A percentile compares a stretch with the other conserved stretches of the same genome.
phyloP scores from a whole-genome alignment of 2,797 vertebrate genomes.

The Diglossa cyanea region DNA sequence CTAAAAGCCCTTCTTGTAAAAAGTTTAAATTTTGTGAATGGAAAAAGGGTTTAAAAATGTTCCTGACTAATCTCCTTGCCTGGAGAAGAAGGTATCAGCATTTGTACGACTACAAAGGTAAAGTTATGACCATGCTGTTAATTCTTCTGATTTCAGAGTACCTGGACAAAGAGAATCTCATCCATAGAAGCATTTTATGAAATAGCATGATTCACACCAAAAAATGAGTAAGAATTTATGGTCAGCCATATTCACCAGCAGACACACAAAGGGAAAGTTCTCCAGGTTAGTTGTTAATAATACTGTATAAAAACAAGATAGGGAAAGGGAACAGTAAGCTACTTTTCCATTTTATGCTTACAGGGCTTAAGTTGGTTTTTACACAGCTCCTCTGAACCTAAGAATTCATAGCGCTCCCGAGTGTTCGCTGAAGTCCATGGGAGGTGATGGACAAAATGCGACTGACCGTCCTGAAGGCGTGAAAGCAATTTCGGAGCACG shows the following conservation, averaged over 20 bases:
- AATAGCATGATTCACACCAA: neutral
- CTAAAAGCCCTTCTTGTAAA: neutral
- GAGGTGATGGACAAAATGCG: neutral
- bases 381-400: neutral
- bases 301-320: neutral
- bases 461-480: neutral
- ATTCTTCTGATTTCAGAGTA: neutral
- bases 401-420: accelerated
- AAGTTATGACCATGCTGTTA: neutral
- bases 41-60: neutral
- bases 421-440: neutral
- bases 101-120: neutral
- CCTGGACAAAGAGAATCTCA: neutral
- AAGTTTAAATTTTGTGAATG: neutral
- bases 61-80: neutral
- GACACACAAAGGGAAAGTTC: neutral
- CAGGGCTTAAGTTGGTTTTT: neutral
- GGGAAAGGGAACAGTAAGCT: neutral
- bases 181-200: neutral
- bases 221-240: neutral
- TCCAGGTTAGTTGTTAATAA: neutral
- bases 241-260: neutral
- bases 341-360: neutral
- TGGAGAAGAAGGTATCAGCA: neutral
- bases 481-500: neutral